These are phyloP conservation scores for Schizaphis graminum DNA, from an alignment of 2,888 invertebrate species.

Conservation along the genomic window DNA sequence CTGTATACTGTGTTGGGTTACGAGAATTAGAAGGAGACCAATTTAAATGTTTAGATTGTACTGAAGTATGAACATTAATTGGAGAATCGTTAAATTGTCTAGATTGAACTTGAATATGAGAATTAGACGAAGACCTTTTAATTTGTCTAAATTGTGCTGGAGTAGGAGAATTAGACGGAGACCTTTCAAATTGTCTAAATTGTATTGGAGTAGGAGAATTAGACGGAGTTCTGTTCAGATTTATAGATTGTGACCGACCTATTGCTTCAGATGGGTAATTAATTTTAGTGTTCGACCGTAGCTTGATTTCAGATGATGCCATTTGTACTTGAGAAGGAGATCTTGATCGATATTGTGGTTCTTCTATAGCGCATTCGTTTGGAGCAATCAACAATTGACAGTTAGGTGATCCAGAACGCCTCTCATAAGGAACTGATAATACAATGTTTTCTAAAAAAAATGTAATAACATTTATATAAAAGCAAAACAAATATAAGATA, in stretches of 20 bases:
- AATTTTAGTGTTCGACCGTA: background rate
- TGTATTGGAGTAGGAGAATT: no score
- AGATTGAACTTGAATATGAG: background rate
- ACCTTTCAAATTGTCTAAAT: background rate
- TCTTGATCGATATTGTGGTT: background rate
- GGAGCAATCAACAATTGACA: background rate
- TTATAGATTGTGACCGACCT: background rate
- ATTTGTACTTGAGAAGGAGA: background rate
- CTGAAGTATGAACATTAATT: background rate
- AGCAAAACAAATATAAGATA: no score
- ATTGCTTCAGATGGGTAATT: background rate
- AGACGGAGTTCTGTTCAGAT: no score
- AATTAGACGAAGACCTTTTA: background rate
- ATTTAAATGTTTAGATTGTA: background rate
- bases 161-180: no score
- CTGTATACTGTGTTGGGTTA: background rate
- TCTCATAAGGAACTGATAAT: background rate
- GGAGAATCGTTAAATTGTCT: background rate
- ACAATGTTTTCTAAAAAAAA: background rate
- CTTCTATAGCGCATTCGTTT: background rate
- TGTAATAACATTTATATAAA: background rate
- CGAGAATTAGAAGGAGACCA: background rate
- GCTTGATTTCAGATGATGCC: background rate
- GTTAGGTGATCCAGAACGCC: background rate
- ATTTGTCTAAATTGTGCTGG: background rate